These are phyloP conservation scores for Matsumurasca onukii DNA, from an alignment of 1,140 invertebrate species.

Conservation along the genomic window DNA sequence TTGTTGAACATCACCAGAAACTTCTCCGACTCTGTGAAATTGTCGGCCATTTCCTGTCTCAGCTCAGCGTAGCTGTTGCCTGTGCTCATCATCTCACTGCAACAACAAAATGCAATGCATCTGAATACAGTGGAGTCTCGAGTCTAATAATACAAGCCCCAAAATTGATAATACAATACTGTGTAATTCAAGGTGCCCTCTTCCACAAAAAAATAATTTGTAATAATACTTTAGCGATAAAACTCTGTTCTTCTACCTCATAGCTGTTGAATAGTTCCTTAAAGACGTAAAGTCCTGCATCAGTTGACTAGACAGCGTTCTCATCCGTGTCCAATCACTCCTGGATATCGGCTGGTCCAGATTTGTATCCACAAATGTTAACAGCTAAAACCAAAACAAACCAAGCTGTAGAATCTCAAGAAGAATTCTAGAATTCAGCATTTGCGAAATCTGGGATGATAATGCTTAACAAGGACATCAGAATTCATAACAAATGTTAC, in stretches of 20 bases:
- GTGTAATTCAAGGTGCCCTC: too few species aligned
- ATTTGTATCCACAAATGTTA: slow-evolving; percentile 10
- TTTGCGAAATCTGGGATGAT: background rate
- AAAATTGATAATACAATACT: too few species aligned
- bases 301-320: background rate
- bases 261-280: background rate
- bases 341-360: background rate
- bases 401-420: background rate
- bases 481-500: background rate
- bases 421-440: background rate
- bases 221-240: too few species aligned
- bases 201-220: too few species aligned
- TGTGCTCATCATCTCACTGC: background rate
- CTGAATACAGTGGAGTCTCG: too few species aligned
- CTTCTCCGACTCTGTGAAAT: slow-evolving; percentile 12
- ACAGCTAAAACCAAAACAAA: slow-evolving; percentile 8
- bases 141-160: too few species aligned
- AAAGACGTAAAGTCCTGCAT: background rate
- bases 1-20: background rate
- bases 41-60: background rate
- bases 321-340: slow-evolving; percentile 11
- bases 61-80: background rate
- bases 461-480: background rate
- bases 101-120: too few species aligned
- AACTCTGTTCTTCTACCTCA: too few species aligned